These are phyloP conservation scores for Heliocidaris erythrogramma DNA, from an alignment of 35 echinoderm and acorn worm genomes.

Conservation along the genomic window DNA sequence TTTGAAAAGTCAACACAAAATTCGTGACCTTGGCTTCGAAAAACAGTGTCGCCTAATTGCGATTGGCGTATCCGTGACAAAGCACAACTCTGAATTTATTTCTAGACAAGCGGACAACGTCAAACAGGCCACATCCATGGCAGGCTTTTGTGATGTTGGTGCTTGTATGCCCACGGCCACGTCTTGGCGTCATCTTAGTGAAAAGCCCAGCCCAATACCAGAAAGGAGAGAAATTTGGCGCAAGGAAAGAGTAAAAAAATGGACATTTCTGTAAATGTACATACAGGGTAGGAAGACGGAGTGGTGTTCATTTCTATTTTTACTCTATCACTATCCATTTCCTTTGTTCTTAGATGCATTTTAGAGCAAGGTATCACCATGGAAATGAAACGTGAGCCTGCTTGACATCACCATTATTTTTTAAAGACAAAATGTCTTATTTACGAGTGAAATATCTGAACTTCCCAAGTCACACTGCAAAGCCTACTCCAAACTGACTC, in stretches of 20 bases:
- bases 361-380: not conserved
- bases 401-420: too few species aligned
- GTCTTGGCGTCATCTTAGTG: constrained; percentile 1
- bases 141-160: not conserved
- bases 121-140: not conserved
- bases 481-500: too few species aligned
- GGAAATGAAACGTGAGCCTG: too few species aligned
- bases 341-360: not conserved
- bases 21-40: not conserved
- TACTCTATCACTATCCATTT: not conserved
- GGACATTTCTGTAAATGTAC: not conserved
- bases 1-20: not conserved
- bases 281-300: not conserved
- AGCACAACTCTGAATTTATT: not conserved
- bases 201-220: not conserved
- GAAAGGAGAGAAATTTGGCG: not conserved
- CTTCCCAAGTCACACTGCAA: too few species aligned
- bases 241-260: not conserved
- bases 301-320: not conserved
- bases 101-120: not conserved
- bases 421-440: too few species aligned
- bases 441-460: too few species aligned
- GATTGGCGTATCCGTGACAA: constrained; percentile 34
- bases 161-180: not conserved
- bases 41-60: not conserved